phyloP scores from a whole-genome alignment of 1,140 invertebrate genomes.

The Trinorchestia longiramus region DNA sequence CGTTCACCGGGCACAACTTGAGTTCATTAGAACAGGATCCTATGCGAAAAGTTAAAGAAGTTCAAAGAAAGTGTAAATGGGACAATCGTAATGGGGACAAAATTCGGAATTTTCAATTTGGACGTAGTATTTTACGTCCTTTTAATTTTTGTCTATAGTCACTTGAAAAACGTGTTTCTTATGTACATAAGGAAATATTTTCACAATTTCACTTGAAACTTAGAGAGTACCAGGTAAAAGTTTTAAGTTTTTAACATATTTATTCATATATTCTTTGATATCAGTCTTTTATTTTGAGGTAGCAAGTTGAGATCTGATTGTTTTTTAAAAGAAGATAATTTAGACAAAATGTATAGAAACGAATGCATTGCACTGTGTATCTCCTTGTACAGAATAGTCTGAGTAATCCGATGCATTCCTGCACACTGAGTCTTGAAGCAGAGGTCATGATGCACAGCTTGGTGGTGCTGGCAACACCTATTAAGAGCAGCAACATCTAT shows the following conservation, averaged over 20 bases:
- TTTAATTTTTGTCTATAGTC: background rate
- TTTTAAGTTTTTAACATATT: background rate
- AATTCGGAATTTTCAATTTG: background rate
- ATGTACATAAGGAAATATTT: background rate
- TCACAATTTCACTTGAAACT: background rate
- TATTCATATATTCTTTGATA: background rate
- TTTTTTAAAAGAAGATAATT: too few species aligned
- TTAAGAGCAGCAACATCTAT: too few species aligned
- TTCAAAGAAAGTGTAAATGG: too few species aligned
- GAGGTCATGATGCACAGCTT: too few species aligned
- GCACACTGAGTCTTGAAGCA: too few species aligned
- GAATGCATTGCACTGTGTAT: too few species aligned
- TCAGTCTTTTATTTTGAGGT: background rate
- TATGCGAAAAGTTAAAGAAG: too few species aligned
- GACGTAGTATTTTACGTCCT: background rate
- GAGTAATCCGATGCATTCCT: too few species aligned
- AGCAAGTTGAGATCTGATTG: background rate
- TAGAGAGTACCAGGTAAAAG: background rate
- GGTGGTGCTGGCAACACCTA: too few species aligned
- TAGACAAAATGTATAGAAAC: too few species aligned
- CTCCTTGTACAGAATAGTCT: too few species aligned
- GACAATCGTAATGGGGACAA: background rate
- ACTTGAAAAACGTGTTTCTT: background rate
- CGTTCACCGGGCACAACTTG: background rate
- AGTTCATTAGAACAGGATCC: too few species aligned